Conservation (phyloP, 2,888 invertebrate genomes). For the Drosophila neotestacea region DNA sequence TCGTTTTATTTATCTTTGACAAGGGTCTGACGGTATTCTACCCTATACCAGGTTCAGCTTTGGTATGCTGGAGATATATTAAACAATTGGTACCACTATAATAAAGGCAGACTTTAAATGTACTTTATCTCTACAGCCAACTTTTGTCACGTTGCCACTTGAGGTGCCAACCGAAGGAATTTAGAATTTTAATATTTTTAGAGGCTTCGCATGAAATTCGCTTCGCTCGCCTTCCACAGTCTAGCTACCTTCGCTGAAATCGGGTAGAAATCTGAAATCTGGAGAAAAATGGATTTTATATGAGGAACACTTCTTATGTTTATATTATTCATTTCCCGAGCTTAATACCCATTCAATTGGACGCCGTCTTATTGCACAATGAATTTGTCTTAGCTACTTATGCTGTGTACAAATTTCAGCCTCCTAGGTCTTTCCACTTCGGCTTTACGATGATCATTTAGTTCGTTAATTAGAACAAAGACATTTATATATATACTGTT, state of each 20-base stretch:
- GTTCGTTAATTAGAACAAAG: background rate
- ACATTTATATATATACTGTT: conserved; percentile 1
- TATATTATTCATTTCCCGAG: too few species aligned
- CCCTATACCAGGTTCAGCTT: conserved; percentile 1
- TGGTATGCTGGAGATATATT: background rate
- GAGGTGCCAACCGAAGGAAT: background rate
- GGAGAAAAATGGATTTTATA: too few species aligned
- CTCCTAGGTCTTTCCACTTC: too few species aligned
- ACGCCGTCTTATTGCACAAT: too few species aligned
- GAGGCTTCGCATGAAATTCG: too few species aligned
- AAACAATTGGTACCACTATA: background rate
- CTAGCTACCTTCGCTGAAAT: too few species aligned
- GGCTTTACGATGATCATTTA: background rate
- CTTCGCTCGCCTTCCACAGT: too few species aligned
- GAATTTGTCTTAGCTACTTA: too few species aligned
- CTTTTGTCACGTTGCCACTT: background rate
- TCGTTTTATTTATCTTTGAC: conserved; percentile 63
- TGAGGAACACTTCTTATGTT: too few species aligned
- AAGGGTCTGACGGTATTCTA: conserved; percentile 61
- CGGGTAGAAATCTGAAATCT: too few species aligned
- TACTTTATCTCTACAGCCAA: background rate
- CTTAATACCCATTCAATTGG: too few species aligned
- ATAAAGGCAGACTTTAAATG: background rate
- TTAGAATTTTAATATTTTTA: background rate
- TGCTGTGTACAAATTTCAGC: too few species aligned